Percentiles rank a stretch among this genome's conserved stretches.
phyloP scores from a whole-genome alignment of 2,888 invertebrate species.

The Hypena proboscidalis region DNA sequence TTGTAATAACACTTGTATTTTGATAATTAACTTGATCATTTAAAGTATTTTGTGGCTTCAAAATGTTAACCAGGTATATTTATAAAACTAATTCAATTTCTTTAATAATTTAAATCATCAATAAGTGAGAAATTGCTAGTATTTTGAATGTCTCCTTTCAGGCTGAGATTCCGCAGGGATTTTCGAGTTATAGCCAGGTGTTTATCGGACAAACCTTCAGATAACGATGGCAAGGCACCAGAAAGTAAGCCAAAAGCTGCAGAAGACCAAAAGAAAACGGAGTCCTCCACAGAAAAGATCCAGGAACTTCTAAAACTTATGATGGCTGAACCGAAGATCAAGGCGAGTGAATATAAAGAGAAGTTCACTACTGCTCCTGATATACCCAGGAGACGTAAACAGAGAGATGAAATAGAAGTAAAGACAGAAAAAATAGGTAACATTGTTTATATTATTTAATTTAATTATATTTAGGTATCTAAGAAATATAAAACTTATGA shows the following conservation, averaged over 20 bases:
- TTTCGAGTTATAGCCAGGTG: conserved; percentile 56
- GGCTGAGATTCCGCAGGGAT: conserved; percentile 54
- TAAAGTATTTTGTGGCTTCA: conserved; percentile 7
- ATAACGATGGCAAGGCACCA: conserved; percentile 56
- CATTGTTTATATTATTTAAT: background rate
- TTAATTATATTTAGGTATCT: background rate
- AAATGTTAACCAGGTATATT: conserved; percentile 51
- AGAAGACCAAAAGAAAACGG: conserved; percentile 42
- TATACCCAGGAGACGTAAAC: conserved; percentile 51
- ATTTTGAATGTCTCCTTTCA: conserved; percentile 21
- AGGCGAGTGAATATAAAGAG: conserved; percentile 66
- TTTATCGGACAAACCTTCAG: conserved; percentile 63
- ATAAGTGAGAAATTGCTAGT: conserved; percentile 16
- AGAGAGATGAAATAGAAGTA: conserved; percentile 59
- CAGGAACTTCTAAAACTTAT: conserved; percentile 73
- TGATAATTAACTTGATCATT: conserved; percentile 4
- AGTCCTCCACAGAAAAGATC: conserved; percentile 69
- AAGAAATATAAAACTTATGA: too few species aligned
- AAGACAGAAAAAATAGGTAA: conserved; percentile 74
- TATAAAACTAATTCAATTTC: conserved; percentile 2
- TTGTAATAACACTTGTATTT: conserved; percentile 1
- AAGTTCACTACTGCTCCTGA: conserved; percentile 70
- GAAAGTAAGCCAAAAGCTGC: conserved; percentile 44
- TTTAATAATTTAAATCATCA: too few species aligned
- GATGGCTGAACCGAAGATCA: conserved; percentile 71